These are phyloP conservation scores for Sarcophilus harrisii DNA, from an alignment of 2,797 vertebrate species.

Conservation along the genomic window DNA sequence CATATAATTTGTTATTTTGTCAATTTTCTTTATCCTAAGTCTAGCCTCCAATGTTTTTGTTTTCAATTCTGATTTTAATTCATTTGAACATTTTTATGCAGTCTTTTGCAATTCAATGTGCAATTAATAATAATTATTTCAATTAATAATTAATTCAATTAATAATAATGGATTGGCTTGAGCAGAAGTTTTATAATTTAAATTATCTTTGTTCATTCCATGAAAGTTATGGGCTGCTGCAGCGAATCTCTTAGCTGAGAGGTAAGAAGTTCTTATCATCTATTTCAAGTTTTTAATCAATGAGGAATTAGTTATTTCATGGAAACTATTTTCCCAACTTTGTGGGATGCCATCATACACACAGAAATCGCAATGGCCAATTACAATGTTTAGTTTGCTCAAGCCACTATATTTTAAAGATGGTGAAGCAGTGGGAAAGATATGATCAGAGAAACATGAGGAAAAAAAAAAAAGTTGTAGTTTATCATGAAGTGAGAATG, in stretches of 20 bases:
- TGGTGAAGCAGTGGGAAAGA: neutral
- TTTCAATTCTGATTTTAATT: neutral
- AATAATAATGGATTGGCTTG: neutral
- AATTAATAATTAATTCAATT: neutral
- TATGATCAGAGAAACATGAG: neutral
- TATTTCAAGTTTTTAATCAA: neutral
- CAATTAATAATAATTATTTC: no score
- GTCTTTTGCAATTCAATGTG: neutral
- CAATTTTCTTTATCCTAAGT: neutral
- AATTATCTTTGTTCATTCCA: neutral
- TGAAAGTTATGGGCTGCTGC: neutral
- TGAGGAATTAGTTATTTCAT: neutral
- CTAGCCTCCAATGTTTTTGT: neutral
- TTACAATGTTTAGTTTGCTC: neutral
- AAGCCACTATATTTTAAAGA: neutral
- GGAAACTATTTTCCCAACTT: neutral
- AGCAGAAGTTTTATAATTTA: neutral
- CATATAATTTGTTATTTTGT: conserved; percentile 7
- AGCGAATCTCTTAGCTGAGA: neutral
- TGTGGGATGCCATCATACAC: neutral
- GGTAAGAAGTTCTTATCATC: neutral
- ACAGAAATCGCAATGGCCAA: neutral
- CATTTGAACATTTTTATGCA: neutral
- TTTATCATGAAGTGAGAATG: neutral
- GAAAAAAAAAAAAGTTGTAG: neutral